These are phyloP conservation scores for Blennius ocellaris DNA, from an alignment of 2,113 vertebrate genomes.

Conservation along the genomic window DNA sequence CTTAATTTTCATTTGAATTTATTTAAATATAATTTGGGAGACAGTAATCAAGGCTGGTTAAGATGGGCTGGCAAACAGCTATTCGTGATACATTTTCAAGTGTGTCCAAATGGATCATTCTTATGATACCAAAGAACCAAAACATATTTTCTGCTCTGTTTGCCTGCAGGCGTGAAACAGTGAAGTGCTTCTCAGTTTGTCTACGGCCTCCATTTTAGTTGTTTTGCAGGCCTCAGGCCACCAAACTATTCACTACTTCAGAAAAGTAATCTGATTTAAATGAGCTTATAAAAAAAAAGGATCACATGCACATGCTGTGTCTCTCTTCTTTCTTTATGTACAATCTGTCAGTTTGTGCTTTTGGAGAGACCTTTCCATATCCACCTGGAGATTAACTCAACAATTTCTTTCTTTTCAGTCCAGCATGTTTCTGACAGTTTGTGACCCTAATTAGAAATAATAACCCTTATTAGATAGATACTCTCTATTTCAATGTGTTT, in stretches of 20 bases:
- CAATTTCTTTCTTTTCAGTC: not conserved
- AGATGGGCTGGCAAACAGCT: not conserved
- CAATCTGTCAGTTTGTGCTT: not conserved
- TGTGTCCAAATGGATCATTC: not conserved
- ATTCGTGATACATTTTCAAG: not conserved
- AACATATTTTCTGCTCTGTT: not conserved
- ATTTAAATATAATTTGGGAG: not conserved
- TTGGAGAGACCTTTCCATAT: not conserved
- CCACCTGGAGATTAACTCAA: not conserved
- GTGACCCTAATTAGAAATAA: too few species aligned
- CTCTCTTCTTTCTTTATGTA: not conserved
- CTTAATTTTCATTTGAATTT: not conserved
- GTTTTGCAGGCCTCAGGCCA: slow-evolving; percentile 12
- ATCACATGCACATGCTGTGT: slow-evolving; percentile 63
- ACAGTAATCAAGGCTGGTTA: not conserved
- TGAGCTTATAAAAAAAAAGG: slow-evolving; percentile 66
- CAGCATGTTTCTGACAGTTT: not conserved
- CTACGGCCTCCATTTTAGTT: slow-evolving; percentile 2
- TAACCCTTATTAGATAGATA: not conserved
- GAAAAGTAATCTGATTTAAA: slow-evolving; percentile 72
- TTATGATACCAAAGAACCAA: not conserved
- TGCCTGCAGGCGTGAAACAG: slow-evolving; percentile 31
- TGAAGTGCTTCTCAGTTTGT: slow-evolving; percentile 36
- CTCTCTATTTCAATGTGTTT: not conserved
- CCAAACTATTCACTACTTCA: slow-evolving; percentile 55